Evolutionary conservation across 2,888 invertebrate genomes (phyloP), one percentile per base, ranked within the genome.

Genomic region (Idaea aversata): DNA sequence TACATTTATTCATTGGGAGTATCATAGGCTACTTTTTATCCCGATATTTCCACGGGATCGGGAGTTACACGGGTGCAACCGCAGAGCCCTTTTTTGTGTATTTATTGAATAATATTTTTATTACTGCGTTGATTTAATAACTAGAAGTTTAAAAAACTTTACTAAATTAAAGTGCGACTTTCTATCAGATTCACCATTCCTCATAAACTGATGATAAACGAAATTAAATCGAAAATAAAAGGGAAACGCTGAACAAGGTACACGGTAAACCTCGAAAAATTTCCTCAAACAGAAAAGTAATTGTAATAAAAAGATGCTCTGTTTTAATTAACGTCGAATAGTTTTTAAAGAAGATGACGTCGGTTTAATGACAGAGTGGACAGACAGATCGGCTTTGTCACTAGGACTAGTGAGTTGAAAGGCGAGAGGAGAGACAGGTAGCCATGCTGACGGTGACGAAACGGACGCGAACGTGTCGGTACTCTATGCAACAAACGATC

Each of bases 291-390:
- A 10, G 5, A 47, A 47, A 13, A 34, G 25, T 5, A 58, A 59
- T 25, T 10, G 13, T 59, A 59, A 34, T 58, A 58, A 67, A 67
- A 63, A 34, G 13, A 59, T 15, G 60, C 38, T 3, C 16, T 7
- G 61, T 65, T 67, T 67, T 70, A 67, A 67, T 69, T 65, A 68
- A 68, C 62, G 65, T 16, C 61, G 64, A 70, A 70, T 70, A 69
- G 70, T 68, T 67, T 67, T 65, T 65, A 58, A 68, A n/a, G 62
- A 66, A 61, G 63, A 69, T 65, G 64, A 64, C 65, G 57, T 61
- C 16, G 61, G 62, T 57, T 16, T 68, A 70, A 68, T 70, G 66
- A 67, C 35, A 65, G 68, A 66, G 61, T 70, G 65, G 65, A 70
- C 69, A 47, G 58, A 35, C 60, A 36, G 57, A 38, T 15, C 58